Evolutionary conservation across 2,113 vertebrate genomes (phyloP).

Genomic region (Haemorhous mexicanus): DNA sequence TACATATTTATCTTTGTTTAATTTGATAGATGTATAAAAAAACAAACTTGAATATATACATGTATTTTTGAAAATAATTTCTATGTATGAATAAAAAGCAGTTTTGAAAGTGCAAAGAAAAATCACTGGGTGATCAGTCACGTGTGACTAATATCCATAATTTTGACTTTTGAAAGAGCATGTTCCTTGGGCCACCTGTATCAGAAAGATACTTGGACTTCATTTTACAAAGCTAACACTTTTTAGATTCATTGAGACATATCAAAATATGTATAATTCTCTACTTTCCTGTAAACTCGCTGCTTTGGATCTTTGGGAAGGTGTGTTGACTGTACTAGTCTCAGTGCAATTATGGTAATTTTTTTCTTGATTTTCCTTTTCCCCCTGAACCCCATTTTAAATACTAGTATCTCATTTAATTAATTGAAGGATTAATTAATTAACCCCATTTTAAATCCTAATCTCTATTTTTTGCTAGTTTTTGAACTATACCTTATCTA

Average conservation of each 20-base stretch:
- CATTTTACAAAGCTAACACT: background rate
- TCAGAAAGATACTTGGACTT: background rate
- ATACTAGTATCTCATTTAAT: background rate
- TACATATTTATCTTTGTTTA: background rate
- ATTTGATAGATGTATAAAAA: background rate
- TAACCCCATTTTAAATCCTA: background rate
- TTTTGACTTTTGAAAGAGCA: background rate
- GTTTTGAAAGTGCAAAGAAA: background rate
- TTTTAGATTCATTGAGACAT: background rate
- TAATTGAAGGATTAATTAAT: too few species aligned
- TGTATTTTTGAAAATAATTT: background rate
- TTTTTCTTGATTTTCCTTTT: background rate
- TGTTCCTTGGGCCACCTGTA: background rate
- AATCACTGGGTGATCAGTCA: background rate
- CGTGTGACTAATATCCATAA: background rate
- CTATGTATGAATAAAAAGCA: background rate
- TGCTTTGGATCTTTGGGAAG: background rate
- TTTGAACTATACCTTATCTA: background rate
- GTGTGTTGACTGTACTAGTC: background rate
- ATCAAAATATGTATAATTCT: background rate
- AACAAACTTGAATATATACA: background rate
- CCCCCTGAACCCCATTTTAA: background rate
- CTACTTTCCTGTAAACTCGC: background rate
- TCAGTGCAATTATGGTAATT: background rate
- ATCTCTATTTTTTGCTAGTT: too few species aligned